Conservation (phyloP, 1,140 invertebrate genomes). For the Episyrphus balteatus region DNA sequence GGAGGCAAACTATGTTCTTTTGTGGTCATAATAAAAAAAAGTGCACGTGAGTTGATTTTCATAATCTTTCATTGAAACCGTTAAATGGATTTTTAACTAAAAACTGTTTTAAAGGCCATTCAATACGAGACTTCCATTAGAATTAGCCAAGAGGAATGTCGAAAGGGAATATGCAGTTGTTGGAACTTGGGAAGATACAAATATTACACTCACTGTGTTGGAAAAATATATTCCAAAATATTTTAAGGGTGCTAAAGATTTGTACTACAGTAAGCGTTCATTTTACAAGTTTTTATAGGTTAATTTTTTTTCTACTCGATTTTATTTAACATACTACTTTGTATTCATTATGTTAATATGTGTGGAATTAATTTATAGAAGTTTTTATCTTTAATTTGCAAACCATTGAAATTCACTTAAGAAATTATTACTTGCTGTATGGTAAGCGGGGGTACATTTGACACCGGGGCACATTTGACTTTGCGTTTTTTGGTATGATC, state of each 20-base stretch:
- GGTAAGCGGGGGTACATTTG: too few relatives aligned
- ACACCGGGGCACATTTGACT: too few relatives aligned
- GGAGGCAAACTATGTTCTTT: constrained; percentile 63
- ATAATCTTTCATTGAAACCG: not conserved
- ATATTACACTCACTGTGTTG: constrained; percentile 67
- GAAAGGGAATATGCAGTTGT: constrained; percentile 79
- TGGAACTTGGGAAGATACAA: constrained; percentile 76
- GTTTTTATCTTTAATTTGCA: too few relatives aligned
- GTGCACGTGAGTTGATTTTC: constrained; percentile 26
- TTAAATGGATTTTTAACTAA: not conserved
- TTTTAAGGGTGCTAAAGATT: constrained; percentile 61
- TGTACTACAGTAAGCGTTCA: constrained; percentile 62
- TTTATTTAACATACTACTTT: too few relatives aligned
- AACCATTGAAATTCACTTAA: too few relatives aligned
- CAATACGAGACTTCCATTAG: constrained; percentile 65
- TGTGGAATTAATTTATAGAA: too few relatives aligned
- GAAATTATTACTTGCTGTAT: too few relatives aligned
- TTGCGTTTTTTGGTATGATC: too few relatives aligned
- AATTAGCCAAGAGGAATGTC: constrained; percentile 70
- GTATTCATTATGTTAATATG: too few relatives aligned
- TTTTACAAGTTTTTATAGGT: not conserved
- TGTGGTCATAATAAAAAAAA: constrained; percentile 62
- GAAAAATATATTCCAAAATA: constrained; percentile 75
- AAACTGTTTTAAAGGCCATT: constrained; percentile 55
- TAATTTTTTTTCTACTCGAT: too few relatives aligned